phyloP scores from a whole-genome alignment of 2,797 vertebrate genomes.

The Pogonophryne albipinna region DNA sequence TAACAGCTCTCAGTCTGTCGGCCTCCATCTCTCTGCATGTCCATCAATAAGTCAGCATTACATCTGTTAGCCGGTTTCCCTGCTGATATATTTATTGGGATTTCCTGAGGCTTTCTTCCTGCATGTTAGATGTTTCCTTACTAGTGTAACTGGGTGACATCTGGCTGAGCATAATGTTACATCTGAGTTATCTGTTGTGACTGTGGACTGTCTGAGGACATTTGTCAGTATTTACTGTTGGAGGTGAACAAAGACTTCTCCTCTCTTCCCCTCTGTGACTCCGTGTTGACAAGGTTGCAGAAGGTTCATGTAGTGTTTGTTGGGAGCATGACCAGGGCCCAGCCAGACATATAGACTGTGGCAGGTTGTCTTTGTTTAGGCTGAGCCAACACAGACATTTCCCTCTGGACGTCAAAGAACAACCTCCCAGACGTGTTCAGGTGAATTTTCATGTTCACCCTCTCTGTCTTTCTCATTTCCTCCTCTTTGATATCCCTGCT shows the following conservation, averaged over 20 bases:
- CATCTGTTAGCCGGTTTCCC: conserved; percentile 42
- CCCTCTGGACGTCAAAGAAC: conserved; percentile 58
- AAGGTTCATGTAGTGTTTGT: conserved; percentile 67
- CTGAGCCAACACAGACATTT: conserved; percentile 50
- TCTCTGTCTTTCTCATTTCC: conserved; percentile 35
- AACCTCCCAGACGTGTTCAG: conserved; percentile 38
- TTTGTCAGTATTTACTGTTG: conserved; percentile 72
- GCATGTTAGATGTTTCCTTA: conserved; percentile 37
- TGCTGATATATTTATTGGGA: conserved; percentile 57
- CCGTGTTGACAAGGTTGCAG: conserved; percentile 61
- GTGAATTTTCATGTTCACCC: conserved; percentile 29
- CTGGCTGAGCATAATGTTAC: conserved; percentile 45
- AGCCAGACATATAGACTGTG: conserved; percentile 54
- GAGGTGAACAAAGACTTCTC: conserved; percentile 62
- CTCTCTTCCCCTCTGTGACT: conserved; percentile 41
- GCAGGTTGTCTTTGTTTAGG: conserved; percentile 64
- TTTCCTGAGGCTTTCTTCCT: conserved; percentile 58
- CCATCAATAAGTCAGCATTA: conserved; percentile 55
- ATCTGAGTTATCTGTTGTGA: conserved; percentile 68
- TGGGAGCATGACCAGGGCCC: conserved; percentile 39
- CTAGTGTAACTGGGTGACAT: conserved; percentile 60
- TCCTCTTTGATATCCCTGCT: conserved; percentile 1
- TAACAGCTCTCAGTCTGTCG: conserved; percentile 26
- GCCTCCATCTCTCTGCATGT: conserved; percentile 37
- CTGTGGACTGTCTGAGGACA: conserved; percentile 70